Conservation (phyloP, 2,797 vertebrate genomes). For the Coilia nasus region DNA sequence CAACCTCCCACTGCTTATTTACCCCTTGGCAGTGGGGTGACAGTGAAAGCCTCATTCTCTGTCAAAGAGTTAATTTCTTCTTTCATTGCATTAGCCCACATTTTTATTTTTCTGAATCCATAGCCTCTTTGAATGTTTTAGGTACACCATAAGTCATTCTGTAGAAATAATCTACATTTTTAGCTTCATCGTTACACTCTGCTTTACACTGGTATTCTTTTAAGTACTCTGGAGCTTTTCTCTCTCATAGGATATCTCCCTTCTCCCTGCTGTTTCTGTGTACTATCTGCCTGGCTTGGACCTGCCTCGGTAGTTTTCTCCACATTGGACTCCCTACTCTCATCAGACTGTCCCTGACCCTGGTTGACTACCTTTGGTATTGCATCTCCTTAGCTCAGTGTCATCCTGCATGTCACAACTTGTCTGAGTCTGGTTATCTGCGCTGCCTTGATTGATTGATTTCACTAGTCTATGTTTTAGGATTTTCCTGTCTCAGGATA, state of each 20-base stretch:
- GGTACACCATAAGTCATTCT: conserved; percentile 43
- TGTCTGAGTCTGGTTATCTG: neutral
- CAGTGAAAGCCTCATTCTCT: too few relatives aligned
- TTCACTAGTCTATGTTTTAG: neutral
- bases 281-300: conserved; percentile 29
- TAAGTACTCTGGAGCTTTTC: conserved; percentile 34
- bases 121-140: conserved; percentile 45
- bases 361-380: too few relatives aligned
- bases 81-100: conserved; percentile 31
- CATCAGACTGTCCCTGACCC: too few relatives aligned
- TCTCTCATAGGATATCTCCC: conserved; percentile 30
- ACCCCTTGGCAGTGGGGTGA: too few relatives aligned
- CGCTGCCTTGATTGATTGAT: neutral
- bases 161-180: conserved; percentile 45
- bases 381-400: too few relatives aligned
- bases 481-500: too few relatives aligned
- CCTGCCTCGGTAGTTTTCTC: neutral
- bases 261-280: conserved; percentile 26
- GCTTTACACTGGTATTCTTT: conserved; percentile 33
- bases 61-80: neutral
- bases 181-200: conserved; percentile 22
- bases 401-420: too few relatives aligned
- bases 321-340: too few relatives aligned
- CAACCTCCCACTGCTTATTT: too few relatives aligned
- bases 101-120: conserved; percentile 20